Percentiles rank a stretch among this genome's conserved stretches.
phyloP scores from a whole-genome alignment of 2,797 vertebrate species.

The Anomalospiza imberbis region DNA sequence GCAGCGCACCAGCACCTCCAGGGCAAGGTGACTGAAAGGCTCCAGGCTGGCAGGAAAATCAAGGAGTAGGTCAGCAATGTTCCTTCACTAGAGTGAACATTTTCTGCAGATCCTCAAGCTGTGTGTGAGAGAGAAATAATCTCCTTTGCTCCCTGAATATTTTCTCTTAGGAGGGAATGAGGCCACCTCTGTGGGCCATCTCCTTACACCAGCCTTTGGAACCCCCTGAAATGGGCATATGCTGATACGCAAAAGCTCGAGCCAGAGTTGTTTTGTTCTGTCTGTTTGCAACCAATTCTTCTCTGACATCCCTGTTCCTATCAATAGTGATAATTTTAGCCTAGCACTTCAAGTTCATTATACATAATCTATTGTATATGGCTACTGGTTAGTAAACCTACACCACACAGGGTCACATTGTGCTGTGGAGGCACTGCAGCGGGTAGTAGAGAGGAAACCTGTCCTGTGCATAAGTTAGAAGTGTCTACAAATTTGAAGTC shows the following conservation, averaged over 20 bases:
- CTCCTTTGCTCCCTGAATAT: neutral
- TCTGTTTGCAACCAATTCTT: neutral
- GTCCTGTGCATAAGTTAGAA: neutral
- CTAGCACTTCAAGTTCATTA: neutral
- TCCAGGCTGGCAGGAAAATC: neutral
- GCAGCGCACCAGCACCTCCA: rapidly evolving
- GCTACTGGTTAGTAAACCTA: neutral
- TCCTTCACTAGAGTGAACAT: neutral
- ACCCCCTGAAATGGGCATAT: neutral
- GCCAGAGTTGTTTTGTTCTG: neutral
- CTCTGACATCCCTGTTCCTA: neutral
- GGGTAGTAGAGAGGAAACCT: neutral
- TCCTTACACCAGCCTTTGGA: neutral
- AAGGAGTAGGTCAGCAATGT: neutral
- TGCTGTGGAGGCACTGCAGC: neutral
- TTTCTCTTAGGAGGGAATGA: neutral
- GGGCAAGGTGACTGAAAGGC: neutral
- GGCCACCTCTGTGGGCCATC: neutral
- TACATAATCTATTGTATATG: neutral
- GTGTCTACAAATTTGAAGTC: neutral
- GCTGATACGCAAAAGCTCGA: neutral
- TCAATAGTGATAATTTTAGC: neutral
- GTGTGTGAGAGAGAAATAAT: neutral
- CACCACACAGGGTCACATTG: neutral
- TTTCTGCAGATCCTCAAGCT: neutral